Base-by-base conservation (phyloP, 2,797 vertebrate genomes). In the Pelodytes ibericus region DNA sequence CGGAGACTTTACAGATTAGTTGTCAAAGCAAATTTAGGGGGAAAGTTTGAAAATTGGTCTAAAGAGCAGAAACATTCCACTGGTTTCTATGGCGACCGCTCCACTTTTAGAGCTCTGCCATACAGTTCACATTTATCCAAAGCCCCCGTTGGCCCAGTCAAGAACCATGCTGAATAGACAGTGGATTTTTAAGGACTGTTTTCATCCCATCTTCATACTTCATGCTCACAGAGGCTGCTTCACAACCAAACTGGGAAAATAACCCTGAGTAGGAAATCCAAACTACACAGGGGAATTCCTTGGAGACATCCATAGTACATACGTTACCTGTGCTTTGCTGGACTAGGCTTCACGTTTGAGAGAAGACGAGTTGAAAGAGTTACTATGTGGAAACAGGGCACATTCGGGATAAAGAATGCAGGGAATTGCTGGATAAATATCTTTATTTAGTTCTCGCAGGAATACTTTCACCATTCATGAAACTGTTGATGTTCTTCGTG, bases 381-480 rank as follows among this genome's bases (percentile, higher is more conserved):
- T 57, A 61, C 49, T 75, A 56, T 76, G 66, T 64, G 15, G 47
- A 58, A 36, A 33, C n/a, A 53, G 74, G 69, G 65, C 60, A 68
- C 61, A 57, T 47, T 70, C 57, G 20, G n/a, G 31, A n/a, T 41
- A 10, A 47, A 36, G 59, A 71, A 71, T 70, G 53, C 24, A 4
- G 27, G 74, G 66, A 63, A 76, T 70, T 66, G 30, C 24, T 39
- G 59, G 49, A 71, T 71, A 70, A 63, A 76, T 70, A 64, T 47
- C 49, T 65, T 65, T 49, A 57, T 39, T 33, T 68, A 57, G 31
- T 75, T 57, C 25, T 22, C 53, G 33, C 66, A 69, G n/a, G 57
- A 69, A 75, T 75, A 53, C 69, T 69, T 44, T 68, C 26, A n/a
- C 58, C 74, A 75, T 70, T 75, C 58, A 70, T 30, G 61, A 9